Percentiles rank a stretch among this genome's conserved stretches.
These are phyloP conservation scores for Drosophila hamatofila DNA, from an alignment of 2,888 invertebrate genomes.

Conservation along the genomic window DNA sequence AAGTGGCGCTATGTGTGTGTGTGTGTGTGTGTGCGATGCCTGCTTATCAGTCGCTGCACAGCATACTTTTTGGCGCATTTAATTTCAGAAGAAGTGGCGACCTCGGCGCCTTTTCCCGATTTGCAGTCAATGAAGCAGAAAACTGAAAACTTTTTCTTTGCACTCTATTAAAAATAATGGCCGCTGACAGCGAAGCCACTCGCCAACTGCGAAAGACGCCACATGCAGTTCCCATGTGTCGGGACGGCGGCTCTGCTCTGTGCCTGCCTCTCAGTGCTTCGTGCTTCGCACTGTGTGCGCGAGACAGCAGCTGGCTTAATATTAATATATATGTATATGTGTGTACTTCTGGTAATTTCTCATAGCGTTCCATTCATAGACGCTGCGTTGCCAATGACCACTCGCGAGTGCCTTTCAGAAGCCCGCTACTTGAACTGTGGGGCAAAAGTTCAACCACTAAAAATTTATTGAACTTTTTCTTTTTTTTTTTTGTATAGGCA, in stretches of 20 bases:
- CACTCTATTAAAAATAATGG: constrained; percentile 81
- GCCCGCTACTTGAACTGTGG: constrained; percentile 27
- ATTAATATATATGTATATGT: constrained; percentile 53
- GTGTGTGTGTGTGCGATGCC: constrained; percentile 12
- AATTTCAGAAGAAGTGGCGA: constrained; percentile 56
- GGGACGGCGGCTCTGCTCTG: constrained; percentile 1
- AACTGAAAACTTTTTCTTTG: constrained; percentile 78
- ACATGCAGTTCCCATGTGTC: constrained; percentile 47
- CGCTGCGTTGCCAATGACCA: constrained; percentile 56
- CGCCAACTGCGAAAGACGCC: constrained; percentile 59
- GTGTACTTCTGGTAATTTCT: constrained; percentile 54
- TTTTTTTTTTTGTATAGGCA: not conserved
- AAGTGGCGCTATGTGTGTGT: not conserved
- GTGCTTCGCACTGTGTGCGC: constrained; percentile 31
- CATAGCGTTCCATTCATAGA: constrained; percentile 51
- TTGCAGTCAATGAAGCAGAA: constrained; percentile 78
- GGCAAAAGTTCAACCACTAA: constrained; percentile 12
- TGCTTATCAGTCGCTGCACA: constrained; percentile 74
- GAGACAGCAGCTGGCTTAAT: constrained; percentile 62
- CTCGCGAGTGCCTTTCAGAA: constrained; percentile 41
- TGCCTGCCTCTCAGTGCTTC: constrained; percentile 21
- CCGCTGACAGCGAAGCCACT: constrained; percentile 62
- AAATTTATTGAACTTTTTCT: constrained; percentile 4
- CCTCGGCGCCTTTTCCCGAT: constrained; percentile 63
- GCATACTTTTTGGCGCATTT: constrained; percentile 74